phyloP scores from a whole-genome alignment of 2,888 invertebrate species.

The Drosophila suboccidentalis region DNA sequence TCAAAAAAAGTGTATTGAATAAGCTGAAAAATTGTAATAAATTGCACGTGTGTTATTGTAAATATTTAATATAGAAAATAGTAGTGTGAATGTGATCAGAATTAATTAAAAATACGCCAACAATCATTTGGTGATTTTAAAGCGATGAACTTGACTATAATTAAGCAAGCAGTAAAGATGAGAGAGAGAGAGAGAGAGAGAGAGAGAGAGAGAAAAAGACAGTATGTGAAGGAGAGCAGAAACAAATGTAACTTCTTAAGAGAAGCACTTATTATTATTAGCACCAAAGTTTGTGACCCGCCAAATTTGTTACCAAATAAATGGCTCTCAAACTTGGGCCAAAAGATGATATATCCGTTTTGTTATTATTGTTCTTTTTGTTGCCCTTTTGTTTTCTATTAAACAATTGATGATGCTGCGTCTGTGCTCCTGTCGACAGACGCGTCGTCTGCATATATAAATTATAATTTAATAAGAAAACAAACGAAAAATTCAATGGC shows the following conservation, averaged over 20 bases:
- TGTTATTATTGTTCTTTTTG: conserved; percentile 30
- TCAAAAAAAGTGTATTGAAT: conserved; percentile 1
- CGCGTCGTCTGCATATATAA: conserved; percentile 68
- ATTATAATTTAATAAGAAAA: conserved; percentile 81
- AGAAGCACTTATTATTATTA: conserved; percentile 27
- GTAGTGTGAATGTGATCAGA: not conserved
- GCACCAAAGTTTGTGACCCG: conserved; percentile 14
- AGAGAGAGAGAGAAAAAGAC: not conserved
- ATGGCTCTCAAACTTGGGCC: conserved; percentile 22
- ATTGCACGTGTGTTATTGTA: not conserved
- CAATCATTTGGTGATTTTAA: not conserved
- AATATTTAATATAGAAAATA: not conserved
- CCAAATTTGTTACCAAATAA: conserved; percentile 19
- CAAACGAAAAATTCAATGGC: conserved; percentile 74
- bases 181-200: no score
- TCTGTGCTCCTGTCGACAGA: conserved; percentile 26
- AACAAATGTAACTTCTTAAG: not conserved
- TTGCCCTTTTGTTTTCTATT: conserved; percentile 65
- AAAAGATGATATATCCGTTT: conserved; percentile 38
- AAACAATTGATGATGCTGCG: conserved; percentile 70
- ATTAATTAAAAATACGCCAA: not conserved
- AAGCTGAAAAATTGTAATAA: not conserved
- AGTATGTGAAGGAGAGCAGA: not conserved
- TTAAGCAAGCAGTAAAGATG: no score
- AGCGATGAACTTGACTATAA: not conserved